Evolutionary conservation across 2,797 vertebrate genomes (phyloP), one percentile per base, ranked within the genome.

Genomic region (Paramormyrops hopkinsi): DNA sequence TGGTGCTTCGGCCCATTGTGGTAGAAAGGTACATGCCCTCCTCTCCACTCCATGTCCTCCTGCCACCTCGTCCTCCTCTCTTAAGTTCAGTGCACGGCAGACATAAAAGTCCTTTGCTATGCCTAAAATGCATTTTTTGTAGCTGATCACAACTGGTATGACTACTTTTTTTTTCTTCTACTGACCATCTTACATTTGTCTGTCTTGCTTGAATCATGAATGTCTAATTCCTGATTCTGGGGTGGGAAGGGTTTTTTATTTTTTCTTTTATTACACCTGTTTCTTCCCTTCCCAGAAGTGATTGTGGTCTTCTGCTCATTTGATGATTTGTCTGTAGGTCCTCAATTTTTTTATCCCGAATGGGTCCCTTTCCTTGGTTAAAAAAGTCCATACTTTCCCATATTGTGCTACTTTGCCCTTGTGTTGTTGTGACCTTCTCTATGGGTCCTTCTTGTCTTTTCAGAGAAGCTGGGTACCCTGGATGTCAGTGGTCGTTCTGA

Each of bases 1-100:
- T 99, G 98, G 98, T 99, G 97, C 97, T 98, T 98, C 97, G 96
- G 97, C 96, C 97, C 97, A 96, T 97, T 99, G 97, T 99, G 98
- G 98, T 99, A 99, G 98, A 96, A 98, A 99, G 98, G 98, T 99
- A 99, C 97, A 98, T 96, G 96, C 96, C 97, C 95, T 96, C 96
- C 95, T 97, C 96, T 97, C 95, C 95, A 94, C 95, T 97, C 94
- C 86, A 92, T 95, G 95, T 88, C 54, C 41, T 59, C 56, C 54
- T 88, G 12, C 14, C 56, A 62, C 56, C 56, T 82, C 92, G 33
- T 92, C 94, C 94, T 93, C 48, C 51, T 79, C 50, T 79, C 37
- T 76, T 79, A 76, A 73, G 65, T 46, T 8, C 69, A 62, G 59
- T 88, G 56, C 69, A 51, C 51, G 88, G 56, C 44, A 89, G 48